phyloP scores from a whole-genome alignment of 2,113 vertebrate species.

The Zeus faber region DNA sequence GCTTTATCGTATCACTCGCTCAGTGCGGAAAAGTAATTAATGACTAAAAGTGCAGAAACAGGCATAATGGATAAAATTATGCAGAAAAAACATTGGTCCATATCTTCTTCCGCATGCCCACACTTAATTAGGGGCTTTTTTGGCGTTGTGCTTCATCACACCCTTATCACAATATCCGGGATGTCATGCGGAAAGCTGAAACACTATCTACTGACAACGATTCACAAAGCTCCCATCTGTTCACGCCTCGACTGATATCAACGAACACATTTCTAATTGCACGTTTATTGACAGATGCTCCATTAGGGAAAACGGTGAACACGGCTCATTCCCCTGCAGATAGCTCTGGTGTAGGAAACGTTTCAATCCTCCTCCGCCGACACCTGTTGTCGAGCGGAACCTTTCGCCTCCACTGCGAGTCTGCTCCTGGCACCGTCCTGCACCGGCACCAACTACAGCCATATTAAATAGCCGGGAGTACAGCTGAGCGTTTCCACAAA shows the following conservation, averaged over 20 bases:
- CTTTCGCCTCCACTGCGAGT: too few species aligned
- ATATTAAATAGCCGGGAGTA: conserved; percentile 42
- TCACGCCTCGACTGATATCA: conserved; percentile 6
- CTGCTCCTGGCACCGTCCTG: conserved; percentile 25
- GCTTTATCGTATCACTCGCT: background rate
- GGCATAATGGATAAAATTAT: too few species aligned
- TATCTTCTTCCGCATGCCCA: too few species aligned
- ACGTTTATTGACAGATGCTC: background rate
- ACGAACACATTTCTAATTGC: conserved; percentile 8
- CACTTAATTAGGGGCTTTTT: background rate
- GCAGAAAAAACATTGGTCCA: too few species aligned
- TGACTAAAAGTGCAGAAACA: too few species aligned
- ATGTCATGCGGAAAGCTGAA: conserved; percentile 20
- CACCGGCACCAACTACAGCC: conserved; percentile 43
- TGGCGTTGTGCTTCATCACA: conserved; percentile 9
- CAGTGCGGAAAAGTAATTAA: background rate
- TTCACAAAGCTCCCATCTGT: conserved; percentile 24
- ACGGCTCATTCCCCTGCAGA: too few species aligned
- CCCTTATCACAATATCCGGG: conserved; percentile 31
- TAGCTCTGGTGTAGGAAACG: background rate
- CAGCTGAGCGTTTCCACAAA: conserved; percentile 46
- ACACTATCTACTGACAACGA: conserved; percentile 3
- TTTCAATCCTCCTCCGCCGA: conserved; percentile 2
- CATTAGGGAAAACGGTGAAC: background rate
- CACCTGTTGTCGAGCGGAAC: conserved; percentile 48